Evolutionary conservation across 2,888 invertebrate species (phyloP), one percentile per base, ranked within the genome.

Genomic region (Agapostemon virescens): DNA sequence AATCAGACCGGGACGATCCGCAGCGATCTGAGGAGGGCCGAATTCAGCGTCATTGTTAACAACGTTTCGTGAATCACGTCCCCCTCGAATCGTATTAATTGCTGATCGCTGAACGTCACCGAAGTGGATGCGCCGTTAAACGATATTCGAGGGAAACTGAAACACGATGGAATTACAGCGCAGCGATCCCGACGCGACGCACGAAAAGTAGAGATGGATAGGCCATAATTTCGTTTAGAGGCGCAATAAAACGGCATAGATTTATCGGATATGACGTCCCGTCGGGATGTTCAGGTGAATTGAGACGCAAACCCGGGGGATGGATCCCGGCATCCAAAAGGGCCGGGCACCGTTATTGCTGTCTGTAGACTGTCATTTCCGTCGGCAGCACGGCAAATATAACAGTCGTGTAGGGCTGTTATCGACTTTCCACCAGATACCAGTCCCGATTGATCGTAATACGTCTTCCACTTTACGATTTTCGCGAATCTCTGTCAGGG

Each of bases 101-200:
- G 68, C 33, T 17, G 58, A 55, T 68, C 42, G 15, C 3, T 30
- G 26, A 40, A 64, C 42, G 36, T 42, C 30, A 45, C 7, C 13
- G 15, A 55, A 61, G 38, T 26, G 23, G n/a, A 61, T 38, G 45
- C 26, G 52, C n/a, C 23, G 26, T 49, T 23, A 17, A 61, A 61
- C 13, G 58, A 40, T 23, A 20, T 26, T 38, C 17, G 13, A 20
- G 30, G 9, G 36, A 45, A 40, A 33, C n/a, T 20, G 45, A 20
- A 30, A 55, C 66, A 23, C 66, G 58, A 20, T 45, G 66, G 42
- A 77, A 75, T 74, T 77, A 68, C 61, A 40, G 40, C 13, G 13
- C 30, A 36, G 11, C 11, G 49, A 49, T 49, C 45, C 45, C 45
- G 45, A n/a, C 11, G n/a, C 49, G 23, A 7, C 1, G 91, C 95